phyloP scores from a whole-genome alignment of 2,797 vertebrate genomes.

The Telmatherina bonti region DNA sequence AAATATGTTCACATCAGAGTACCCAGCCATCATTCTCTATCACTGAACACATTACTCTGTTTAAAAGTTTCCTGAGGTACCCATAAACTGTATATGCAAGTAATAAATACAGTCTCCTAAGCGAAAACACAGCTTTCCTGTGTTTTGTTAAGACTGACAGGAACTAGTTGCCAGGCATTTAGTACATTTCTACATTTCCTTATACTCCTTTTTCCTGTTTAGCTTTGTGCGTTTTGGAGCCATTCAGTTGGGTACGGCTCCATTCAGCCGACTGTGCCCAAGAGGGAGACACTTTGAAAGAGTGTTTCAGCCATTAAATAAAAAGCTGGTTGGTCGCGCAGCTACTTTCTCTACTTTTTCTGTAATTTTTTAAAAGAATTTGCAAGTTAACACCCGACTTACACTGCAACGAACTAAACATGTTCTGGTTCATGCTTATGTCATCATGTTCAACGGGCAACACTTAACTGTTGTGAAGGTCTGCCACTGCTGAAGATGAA shows the following conservation, averaged over 20 bases:
- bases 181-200: not conserved
- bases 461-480: not conserved
- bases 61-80: not conserved
- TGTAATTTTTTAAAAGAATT: not conserved
- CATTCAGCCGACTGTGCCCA: not conserved
- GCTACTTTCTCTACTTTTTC: not conserved
- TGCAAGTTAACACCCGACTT: not conserved
- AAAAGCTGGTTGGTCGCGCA: not conserved
- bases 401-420: not conserved
- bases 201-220: not conserved
- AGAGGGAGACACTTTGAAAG: not conserved
- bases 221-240: not conserved
- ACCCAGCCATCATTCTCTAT: not conserved
- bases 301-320: not conserved
- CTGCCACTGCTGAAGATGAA: not conserved
- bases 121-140: not conserved
- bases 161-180: not conserved
- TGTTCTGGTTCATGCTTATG: not conserved
- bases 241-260: not conserved
- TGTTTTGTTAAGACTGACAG: not conserved
- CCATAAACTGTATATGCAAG: constrained; percentile 1
- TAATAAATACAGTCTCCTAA: not conserved
- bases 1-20: not conserved
- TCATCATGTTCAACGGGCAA: not conserved
- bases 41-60: not conserved